Conservation (phyloP, 2,888 invertebrate genomes). For the Steinernema carpocapsae region DNA sequence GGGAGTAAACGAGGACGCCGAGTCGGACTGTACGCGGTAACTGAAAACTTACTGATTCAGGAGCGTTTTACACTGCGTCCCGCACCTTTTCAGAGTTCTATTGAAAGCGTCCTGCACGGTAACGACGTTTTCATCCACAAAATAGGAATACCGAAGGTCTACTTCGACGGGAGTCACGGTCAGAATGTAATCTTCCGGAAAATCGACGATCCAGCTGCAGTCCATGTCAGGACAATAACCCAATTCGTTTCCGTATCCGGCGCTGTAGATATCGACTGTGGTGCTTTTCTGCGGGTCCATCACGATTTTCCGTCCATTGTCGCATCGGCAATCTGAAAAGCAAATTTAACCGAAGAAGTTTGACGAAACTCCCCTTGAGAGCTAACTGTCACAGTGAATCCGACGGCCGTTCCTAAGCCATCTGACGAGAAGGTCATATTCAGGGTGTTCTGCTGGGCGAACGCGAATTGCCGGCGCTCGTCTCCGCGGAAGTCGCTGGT, state of each 20-base stretch:
- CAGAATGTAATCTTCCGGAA: conserved; percentile 16
- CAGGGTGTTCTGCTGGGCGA: background rate
- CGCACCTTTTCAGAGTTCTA: background rate
- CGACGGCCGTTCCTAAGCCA: background rate
- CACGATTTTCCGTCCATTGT: background rate
- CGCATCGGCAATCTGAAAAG: conserved; percentile 10
- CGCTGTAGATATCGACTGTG: background rate
- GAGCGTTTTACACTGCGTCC: background rate
- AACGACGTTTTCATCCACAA: background rate
- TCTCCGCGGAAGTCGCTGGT: background rate
- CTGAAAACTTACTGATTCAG: background rate
- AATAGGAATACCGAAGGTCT: background rate
- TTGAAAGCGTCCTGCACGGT: background rate
- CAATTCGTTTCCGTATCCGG: conserved; percentile 3
- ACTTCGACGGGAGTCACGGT: conserved; percentile 1
- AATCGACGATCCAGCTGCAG: background rate
- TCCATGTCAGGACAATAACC: background rate
- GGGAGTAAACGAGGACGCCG: background rate
- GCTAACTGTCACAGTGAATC: background rate
- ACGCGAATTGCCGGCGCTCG: background rate
- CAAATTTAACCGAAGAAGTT: background rate
- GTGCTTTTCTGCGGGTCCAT: background rate
- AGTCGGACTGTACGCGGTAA: background rate
- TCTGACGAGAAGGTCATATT: background rate
- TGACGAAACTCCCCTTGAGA: background rate